A percentile compares a stretch with the other conserved stretches of the same genome.
Conservation (phyloP, 1,140 invertebrate species). For the Lepidurus packardi region DNA sequence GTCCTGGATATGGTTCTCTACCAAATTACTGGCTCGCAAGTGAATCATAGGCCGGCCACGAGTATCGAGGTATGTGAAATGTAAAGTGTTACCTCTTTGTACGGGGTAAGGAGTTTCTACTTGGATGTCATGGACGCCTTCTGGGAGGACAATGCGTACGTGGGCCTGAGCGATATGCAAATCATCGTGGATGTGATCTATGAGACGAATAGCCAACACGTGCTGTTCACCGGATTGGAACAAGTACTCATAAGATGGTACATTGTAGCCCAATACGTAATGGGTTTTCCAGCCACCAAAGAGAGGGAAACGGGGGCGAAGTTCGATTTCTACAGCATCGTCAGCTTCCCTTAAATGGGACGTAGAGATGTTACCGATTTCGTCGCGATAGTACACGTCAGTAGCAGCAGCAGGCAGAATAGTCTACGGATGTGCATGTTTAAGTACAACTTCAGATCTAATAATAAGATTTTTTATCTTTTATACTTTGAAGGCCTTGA, state of each 20-base stretch:
- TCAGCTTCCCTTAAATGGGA: slow-evolving; percentile 74
- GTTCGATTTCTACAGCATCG: slow-evolving; percentile 89
- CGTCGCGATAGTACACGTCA: slow-evolving; percentile 92
- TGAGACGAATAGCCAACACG: slow-evolving; percentile 79
- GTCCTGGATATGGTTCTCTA: slow-evolving; percentile 95
- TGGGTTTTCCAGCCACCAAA: slow-evolving; percentile 99
- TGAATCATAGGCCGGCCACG: slow-evolving; percentile 83
- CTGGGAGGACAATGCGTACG: slow-evolving; percentile 89
- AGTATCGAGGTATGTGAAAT: slow-evolving; percentile 93
- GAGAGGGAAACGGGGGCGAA: slow-evolving; percentile 90
- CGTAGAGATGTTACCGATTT: slow-evolving; percentile 99
- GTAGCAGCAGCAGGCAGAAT: slow-evolving; percentile 80
- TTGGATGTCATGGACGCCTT: slow-evolving; percentile 77
- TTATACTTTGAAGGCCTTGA: slow-evolving; percentile 76
- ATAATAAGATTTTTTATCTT: slow-evolving; percentile 23
- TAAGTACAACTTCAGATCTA: neutral
- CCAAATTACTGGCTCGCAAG: slow-evolving; percentile 78
- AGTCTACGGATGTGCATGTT: slow-evolving; percentile 52
- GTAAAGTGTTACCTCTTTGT: slow-evolving; percentile 65
- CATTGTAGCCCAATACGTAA: slow-evolving; percentile 94
- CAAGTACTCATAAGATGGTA: slow-evolving; percentile 94
- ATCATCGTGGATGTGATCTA: slow-evolving; percentile 96
- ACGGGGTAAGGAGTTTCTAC: slow-evolving; percentile 77
- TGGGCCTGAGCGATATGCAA: slow-evolving; percentile 88
- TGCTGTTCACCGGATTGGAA: slow-evolving; percentile 72